A percentile compares a stretch with the other conserved stretches of the same genome.
phyloP scores from a whole-genome alignment of 2,888 invertebrate species.

The Calameuta idolon region DNA sequence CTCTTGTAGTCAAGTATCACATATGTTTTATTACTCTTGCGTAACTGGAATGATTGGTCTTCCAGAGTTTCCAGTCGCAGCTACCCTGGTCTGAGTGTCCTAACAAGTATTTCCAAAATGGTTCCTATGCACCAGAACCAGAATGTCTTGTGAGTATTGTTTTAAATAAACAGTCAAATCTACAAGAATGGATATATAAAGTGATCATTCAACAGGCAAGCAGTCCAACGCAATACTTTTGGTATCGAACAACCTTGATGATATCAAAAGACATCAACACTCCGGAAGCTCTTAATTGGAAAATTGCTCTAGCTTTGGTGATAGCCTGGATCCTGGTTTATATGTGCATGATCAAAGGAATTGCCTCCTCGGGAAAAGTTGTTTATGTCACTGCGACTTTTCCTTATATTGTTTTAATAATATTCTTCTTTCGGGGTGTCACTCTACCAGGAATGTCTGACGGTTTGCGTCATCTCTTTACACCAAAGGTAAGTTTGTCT shows the following conservation, averaged over 20 bases:
- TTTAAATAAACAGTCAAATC: background rate
- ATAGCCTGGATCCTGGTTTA: slow-evolving; percentile 95
- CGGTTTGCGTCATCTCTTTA: slow-evolving; percentile 89
- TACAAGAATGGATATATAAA: background rate
- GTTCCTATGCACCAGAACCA: slow-evolving; percentile 82
- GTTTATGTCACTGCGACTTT: slow-evolving; percentile 97
- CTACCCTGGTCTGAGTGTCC: slow-evolving; percentile 95
- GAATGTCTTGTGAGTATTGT: slow-evolving; percentile 80
- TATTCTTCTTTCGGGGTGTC: slow-evolving; percentile 95
- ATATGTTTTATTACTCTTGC: background rate
- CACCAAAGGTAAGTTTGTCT: slow-evolving; percentile 75
- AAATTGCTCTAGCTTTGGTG: slow-evolving; percentile 87
- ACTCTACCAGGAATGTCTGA: slow-evolving; percentile 89
- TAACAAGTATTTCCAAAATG: slow-evolving; percentile 82
- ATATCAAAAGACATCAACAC: slow-evolving; percentile 89
- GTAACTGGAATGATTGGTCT: slow-evolving; percentile 15
- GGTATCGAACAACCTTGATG: slow-evolving; percentile 93
- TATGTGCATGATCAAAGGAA: slow-evolving; percentile 97
- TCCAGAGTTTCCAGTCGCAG: slow-evolving; percentile 86
- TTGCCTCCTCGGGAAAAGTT: slow-evolving; percentile 93
- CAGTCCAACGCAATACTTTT: slow-evolving; percentile 94
- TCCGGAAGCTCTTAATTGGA: slow-evolving; percentile 90
- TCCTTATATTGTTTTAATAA: slow-evolving; percentile 93
- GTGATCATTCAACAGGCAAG: slow-evolving; percentile 72
- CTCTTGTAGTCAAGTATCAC: background rate